Percentiles rank a stretch among this genome's conserved stretches.
Conservation (phyloP, 2,113 vertebrate species). For the Anas platyrhynchos region DNA sequence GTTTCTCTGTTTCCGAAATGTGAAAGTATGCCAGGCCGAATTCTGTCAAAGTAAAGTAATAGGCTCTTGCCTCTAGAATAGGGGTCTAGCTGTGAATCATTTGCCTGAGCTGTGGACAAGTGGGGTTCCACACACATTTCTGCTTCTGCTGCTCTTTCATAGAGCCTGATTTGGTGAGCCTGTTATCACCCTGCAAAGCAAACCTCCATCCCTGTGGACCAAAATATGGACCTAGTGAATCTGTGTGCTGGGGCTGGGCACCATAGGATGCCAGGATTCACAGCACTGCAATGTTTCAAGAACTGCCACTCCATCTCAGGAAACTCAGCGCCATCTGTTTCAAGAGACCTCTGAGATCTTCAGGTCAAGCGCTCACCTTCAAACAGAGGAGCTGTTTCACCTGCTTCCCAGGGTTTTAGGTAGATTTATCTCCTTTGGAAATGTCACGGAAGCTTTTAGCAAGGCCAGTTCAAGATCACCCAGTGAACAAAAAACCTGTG, state of each 20-base stretch:
- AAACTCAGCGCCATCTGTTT: background rate
- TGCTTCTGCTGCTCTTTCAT: background rate
- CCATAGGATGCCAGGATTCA: accelerated
- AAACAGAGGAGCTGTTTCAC: background rate
- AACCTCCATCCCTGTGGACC: background rate
- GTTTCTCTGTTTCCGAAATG: background rate
- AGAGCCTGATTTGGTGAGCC: background rate
- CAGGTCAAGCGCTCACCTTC: background rate
- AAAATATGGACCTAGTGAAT: background rate
- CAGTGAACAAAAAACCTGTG: background rate
- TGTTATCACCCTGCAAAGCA: background rate
- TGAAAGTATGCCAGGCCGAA: background rate
- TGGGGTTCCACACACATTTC: background rate
- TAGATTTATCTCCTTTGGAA: background rate
- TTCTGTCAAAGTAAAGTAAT: background rate
- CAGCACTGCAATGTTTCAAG: background rate
- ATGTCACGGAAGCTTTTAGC: background rate
- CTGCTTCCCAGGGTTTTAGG: background rate
- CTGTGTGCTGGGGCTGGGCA: accelerated
- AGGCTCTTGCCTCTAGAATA: background rate
- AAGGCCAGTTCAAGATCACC: background rate
- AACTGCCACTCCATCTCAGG: background rate
- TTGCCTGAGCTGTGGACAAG: background rate
- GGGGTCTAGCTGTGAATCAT: background rate
- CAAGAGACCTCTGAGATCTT: background rate